A percentile compares a stretch with the other conserved stretches of the same genome.
Evolutionary conservation across 2,888 invertebrate species (phyloP).

Genomic region (Papilio elwesi): DNA sequence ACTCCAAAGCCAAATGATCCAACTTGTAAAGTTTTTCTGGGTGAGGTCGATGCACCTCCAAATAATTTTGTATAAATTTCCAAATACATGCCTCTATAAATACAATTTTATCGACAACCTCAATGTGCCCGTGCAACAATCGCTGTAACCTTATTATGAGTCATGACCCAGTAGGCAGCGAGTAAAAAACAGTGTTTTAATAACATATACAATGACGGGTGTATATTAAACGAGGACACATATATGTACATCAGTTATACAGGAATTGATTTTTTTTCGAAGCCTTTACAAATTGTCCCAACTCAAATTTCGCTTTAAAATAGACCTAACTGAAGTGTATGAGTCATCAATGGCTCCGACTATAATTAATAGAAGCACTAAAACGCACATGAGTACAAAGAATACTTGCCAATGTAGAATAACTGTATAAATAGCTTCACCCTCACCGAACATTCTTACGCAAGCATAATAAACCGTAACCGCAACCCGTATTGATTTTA

Average conservation of each 20-base stretch:
- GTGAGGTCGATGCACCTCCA: no score
- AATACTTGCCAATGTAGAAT: conserved; percentile 65
- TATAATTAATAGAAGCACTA: conserved; percentile 42
- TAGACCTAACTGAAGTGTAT: background rate
- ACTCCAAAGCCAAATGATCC: no score
- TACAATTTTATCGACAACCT: no score
- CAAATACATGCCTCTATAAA: no score
- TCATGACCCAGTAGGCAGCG: no score
- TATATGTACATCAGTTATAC: background rate
- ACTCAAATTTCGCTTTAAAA: background rate
- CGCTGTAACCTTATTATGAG: no score
- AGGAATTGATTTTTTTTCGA: conserved; percentile 40
- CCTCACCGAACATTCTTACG: background rate
- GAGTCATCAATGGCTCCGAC: background rate
- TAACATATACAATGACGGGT: no score
- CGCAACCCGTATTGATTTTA: conserved; percentile 13
- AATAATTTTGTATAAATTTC: no score
- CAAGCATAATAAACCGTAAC: background rate
- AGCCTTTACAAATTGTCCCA: conserved; percentile 26
- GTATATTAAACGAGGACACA: background rate
- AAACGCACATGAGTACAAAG: conserved; percentile 65
- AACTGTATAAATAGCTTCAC: conserved; percentile 40
- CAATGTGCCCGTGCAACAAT: no score
- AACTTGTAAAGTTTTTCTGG: no score
- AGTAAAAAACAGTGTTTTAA: no score